Conservation (phyloP, 2,797 vertebrate genomes). For the Taenioides sp. region DNA sequence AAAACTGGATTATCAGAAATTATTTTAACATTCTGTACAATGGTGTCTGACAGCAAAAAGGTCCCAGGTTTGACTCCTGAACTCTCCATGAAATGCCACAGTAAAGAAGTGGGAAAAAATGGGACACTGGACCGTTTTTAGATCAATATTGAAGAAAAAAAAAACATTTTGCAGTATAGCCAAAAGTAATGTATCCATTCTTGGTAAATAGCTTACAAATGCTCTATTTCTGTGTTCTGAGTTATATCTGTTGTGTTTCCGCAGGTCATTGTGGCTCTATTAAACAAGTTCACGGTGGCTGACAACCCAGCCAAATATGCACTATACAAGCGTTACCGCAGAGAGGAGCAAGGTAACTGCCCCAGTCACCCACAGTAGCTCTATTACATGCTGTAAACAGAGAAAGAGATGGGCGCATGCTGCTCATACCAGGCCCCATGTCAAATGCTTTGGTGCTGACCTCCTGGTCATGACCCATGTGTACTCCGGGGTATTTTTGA, state of each 20-base stretch:
- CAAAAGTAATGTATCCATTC: too few relatives aligned
- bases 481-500: conserved; percentile 30
- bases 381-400: background rate
- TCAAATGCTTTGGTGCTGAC: conserved; percentile 28
- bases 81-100: too few relatives aligned
- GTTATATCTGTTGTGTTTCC: conserved; percentile 16
- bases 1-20: background rate
- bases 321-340: conserved; percentile 90
- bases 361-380: background rate
- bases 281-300: conserved; percentile 89
- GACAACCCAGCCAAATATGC: conserved; percentile 97
- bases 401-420: conserved; percentile 30
- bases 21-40: too few relatives aligned
- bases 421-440: conserved; percentile 16
- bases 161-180: too few relatives aligned
- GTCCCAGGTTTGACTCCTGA: too few relatives aligned
- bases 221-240: background rate
- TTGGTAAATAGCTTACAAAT: background rate
- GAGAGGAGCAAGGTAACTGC: conserved; percentile 91
- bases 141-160: too few relatives aligned
- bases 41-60: too few relatives aligned
- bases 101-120: too few relatives aligned
- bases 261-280: conserved; percentile 90
- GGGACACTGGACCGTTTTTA: too few relatives aligned
- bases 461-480: background rate